A percentile compares a stretch with the other conserved stretches of the same genome.
Conservation (phyloP, 37 sponge, comb jelly and placozoan species). For the Tethya wilhelma region DNA sequence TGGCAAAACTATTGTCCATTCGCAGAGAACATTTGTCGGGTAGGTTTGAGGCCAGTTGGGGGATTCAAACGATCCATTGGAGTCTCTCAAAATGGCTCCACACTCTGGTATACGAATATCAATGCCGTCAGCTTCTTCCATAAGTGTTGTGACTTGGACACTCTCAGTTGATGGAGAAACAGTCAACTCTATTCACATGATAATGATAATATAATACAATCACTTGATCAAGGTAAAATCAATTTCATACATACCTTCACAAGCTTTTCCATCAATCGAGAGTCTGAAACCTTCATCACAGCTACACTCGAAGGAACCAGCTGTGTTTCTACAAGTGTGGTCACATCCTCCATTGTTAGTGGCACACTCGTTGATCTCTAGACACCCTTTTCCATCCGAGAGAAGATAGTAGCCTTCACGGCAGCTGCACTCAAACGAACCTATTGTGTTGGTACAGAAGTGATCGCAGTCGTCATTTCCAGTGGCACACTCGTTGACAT, state of each 20-base stretch:
- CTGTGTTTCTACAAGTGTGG: constrained; percentile 35
- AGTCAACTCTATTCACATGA: no score
- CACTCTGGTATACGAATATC: background rate
- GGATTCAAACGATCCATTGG: constrained; percentile 1
- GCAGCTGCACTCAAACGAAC: no score
- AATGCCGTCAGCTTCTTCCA: no score
- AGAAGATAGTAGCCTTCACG: no score
- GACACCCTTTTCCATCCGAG: no score
- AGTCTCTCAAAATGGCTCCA: background rate
- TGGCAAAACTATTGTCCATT: background rate
- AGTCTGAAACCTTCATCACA: constrained; percentile 15
- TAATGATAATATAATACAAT: no score
- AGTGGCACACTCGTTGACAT: no score
- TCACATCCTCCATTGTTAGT: constrained; percentile 34
- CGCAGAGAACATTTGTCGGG: constrained; percentile 1
- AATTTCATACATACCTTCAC: constrained; percentile 4
- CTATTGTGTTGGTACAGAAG: no score
- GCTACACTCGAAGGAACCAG: constrained; percentile 33
- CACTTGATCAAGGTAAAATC: background rate
- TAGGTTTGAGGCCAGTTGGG: constrained; percentile 10
- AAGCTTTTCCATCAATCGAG: constrained; percentile 5
- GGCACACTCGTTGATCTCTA: constrained; percentile 85
- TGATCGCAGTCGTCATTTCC: no score
- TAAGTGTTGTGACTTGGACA: no score
- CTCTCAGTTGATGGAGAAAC: no score